Evolutionary conservation across 2,113 vertebrate genomes (phyloP).

Genomic region (Rana temporaria): DNA sequence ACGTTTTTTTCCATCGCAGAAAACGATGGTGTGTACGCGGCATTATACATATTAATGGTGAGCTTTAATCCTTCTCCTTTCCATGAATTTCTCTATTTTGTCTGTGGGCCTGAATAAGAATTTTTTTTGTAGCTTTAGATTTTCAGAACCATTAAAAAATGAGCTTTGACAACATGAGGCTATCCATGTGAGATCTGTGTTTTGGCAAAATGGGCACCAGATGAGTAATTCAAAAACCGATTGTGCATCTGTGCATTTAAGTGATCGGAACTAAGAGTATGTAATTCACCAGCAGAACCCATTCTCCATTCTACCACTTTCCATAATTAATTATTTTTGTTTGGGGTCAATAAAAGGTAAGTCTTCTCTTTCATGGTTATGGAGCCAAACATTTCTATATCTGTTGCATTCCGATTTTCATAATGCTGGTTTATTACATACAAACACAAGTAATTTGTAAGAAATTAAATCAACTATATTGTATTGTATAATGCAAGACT

Average conservation of each 20-base stretch:
- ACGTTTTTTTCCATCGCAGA: no score
- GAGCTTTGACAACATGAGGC: no score
- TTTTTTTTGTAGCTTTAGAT: no score
- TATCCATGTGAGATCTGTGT: no score
- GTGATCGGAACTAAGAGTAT: not conserved
- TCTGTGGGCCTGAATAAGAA: no score
- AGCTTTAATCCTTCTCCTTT: no score
- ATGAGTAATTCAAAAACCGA: no score
- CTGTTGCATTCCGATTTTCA: not conserved
- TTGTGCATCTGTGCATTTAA: conserved; percentile 1
- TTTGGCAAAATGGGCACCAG: not conserved
- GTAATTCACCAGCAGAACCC: no score
- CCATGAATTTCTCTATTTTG: no score
- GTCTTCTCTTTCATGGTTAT: not conserved
- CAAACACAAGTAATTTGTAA: not conserved
- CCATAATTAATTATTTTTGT: not conserved
- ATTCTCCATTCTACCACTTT: not conserved
- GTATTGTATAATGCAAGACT: not conserved
- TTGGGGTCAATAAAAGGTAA: not conserved
- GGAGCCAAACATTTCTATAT: not conserved
- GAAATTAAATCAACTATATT: not conserved
- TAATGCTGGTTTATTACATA: conserved; percentile 18
- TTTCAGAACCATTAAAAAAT: no score
- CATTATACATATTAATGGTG: no score
- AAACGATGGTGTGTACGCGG: no score